Evolutionary conservation across 2,888 invertebrate species (phyloP).

Genomic region (Erebia aethiops): DNA sequence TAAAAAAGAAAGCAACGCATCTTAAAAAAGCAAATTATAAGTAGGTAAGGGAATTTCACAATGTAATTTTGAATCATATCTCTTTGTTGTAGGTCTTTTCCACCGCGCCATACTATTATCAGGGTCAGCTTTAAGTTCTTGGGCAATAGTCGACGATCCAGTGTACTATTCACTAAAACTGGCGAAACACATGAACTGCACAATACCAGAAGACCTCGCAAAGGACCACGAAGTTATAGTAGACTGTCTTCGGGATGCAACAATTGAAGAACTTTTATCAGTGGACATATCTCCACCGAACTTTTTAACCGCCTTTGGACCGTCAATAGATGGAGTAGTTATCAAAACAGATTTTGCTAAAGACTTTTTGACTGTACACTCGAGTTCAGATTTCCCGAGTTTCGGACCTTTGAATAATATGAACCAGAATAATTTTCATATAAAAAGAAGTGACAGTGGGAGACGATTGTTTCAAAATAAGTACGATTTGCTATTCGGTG

Average conservation of each 20-base stretch:
- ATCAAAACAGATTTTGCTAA: slow-evolving; percentile 94
- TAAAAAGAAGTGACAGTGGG: slow-evolving; percentile 85
- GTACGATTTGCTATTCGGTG: slow-evolving; percentile 95
- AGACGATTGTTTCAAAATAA: slow-evolving; percentile 84
- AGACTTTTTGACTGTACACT: slow-evolving; percentile 88
- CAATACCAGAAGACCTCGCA: slow-evolving; percentile 90
- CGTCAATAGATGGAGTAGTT: slow-evolving; percentile 96
- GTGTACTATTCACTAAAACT: slow-evolving; percentile 91
- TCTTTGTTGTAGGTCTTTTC: slow-evolving; percentile 86
- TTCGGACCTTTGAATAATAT: slow-evolving; percentile 83
- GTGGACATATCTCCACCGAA: slow-evolving; percentile 91
- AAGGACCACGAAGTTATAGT: slow-evolving; percentile 93
- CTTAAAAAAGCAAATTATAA: too few relatives aligned
- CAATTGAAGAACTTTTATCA: slow-evolving; percentile 88
- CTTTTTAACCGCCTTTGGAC: slow-evolving; percentile 94
- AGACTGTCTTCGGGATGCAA: slow-evolving; percentile 90
- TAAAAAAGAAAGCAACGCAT: too few relatives aligned
- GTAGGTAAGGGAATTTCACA: too few relatives aligned
- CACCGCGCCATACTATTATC: slow-evolving; percentile 93
- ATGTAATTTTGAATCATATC: neutral
- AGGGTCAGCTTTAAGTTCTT: slow-evolving; percentile 93
- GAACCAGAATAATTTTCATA: slow-evolving; percentile 81
- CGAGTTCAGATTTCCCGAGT: slow-evolving; percentile 85
- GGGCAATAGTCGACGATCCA: slow-evolving; percentile 95
- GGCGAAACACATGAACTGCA: slow-evolving; percentile 91